Base-by-base conservation (phyloP, 2,888 invertebrate species). In the Lycocerus yunnanus region DNA sequence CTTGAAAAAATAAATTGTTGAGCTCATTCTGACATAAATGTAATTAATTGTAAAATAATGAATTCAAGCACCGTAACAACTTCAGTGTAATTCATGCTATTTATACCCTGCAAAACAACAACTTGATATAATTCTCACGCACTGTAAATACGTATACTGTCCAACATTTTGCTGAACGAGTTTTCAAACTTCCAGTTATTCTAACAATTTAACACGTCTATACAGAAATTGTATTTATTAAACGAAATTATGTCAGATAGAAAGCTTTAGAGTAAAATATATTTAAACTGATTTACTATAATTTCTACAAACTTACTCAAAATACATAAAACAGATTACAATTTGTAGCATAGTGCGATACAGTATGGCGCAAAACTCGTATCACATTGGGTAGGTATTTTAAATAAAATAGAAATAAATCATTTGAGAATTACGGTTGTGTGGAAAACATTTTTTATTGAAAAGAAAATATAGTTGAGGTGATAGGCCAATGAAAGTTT, bases 1-100 rank as follows among this genome's bases (percentile, higher is more conserved):
- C 61, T 9, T n/a, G 16, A 63, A 63, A 63, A 63, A 63, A 63
- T 63, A 63, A 63, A 63, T 63, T 63, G 61, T 63, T 63, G 20
- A 6, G 43, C 43, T 16, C 15, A 20, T 18, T 16, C 61, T 63
- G 61, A 18, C 61, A 15, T 63, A 63, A 63, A 63, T 18, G 20
- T 63, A 63, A 63, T 63, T 63, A 63, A 63, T 63, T 63, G 61
- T 63, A 18, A 63, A 63, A 63, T 63, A 63, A 63, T 63, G 61
- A 63, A 63, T 63, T 63, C 61, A 63, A 63, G 61, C 16, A 63
- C 61, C 61, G 61, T 63, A 63, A 63, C 61, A 63, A 63, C 61
- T 63, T 20, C 61, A 18, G 61, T 63, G 16, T 63, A 63, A 63
- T 63, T 63, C 61, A 15, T 63, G 43, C 61, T 63, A 63, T 63